A percentile compares a stretch with the other conserved stretches of the same genome.
phyloP scores from a whole-genome alignment of 2,888 invertebrate genomes.

The Nymphalis polychloros region DNA sequence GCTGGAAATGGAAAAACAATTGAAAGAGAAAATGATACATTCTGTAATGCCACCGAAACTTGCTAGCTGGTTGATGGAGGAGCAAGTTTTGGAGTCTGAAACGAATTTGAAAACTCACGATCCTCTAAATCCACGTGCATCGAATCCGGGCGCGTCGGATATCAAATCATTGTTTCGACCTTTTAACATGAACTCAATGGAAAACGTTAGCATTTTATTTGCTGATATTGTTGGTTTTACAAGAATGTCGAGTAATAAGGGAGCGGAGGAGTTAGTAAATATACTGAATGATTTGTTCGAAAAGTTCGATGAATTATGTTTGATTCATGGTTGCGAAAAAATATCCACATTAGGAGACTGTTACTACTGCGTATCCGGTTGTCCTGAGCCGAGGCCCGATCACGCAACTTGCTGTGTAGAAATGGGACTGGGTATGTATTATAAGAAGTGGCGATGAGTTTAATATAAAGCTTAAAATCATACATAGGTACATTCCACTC shows the following conservation, averaged over 20 bases:
- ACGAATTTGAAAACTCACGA: slow-evolving; percentile 78
- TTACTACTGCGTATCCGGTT: slow-evolving; percentile 97
- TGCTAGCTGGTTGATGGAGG: slow-evolving; percentile 91
- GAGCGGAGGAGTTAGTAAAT: slow-evolving; percentile 96
- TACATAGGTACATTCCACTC: not conserved
- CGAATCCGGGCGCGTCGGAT: slow-evolving; percentile 83
- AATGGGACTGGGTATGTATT: slow-evolving; percentile 91
- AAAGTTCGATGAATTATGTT: slow-evolving; percentile 95
- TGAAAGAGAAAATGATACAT: slow-evolving; percentile 98
- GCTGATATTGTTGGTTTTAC: slow-evolving; percentile 99
- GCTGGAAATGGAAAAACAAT: slow-evolving; percentile 94
- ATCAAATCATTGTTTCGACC: slow-evolving; percentile 94
- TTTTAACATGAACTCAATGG: slow-evolving; percentile 98
- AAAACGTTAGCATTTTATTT: slow-evolving; percentile 97
- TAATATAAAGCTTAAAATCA: not conserved
- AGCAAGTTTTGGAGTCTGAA: slow-evolving; percentile 84
- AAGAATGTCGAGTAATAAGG: slow-evolving; percentile 97
- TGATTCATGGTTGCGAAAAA: slow-evolving; percentile 95
- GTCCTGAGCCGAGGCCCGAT: slow-evolving; percentile 94
- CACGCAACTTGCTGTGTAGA: slow-evolving; percentile 98
- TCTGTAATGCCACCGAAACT: slow-evolving; percentile 98
- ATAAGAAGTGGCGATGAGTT: not conserved
- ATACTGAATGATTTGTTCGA: slow-evolving; percentile 98
- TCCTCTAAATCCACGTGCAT: slow-evolving; percentile 70
- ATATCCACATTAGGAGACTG: slow-evolving; percentile 97